A percentile compares a stretch with the other conserved stretches of the same genome.
Evolutionary conservation across 2,797 vertebrate species (phyloP).

Genomic region (Pagetopsis macropterus): DNA sequence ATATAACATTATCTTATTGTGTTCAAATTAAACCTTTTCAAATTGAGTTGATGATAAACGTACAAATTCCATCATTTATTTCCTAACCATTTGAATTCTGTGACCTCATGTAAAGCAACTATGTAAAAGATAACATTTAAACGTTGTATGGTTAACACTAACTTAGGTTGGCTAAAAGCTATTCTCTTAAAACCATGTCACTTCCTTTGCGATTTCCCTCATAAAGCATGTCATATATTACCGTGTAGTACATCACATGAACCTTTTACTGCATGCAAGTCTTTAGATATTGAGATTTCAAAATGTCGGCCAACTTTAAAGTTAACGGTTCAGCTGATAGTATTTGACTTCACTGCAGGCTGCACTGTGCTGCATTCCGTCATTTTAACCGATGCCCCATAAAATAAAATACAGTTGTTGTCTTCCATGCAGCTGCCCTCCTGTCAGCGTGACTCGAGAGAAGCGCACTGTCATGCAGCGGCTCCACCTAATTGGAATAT

Average conservation of each 20-base stretch:
- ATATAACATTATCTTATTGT: too few relatives aligned
- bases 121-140: too few relatives aligned
- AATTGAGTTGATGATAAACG: too few relatives aligned
- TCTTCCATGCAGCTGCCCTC: constrained; percentile 35
- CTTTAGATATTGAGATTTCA: constrained; percentile 35
- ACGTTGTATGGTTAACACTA: too few relatives aligned
- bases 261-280: background rate
- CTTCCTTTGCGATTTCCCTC: background rate
- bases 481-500: constrained; percentile 56
- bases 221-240: background rate
- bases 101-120: too few relatives aligned
- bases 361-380: constrained; percentile 32
- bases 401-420: constrained; percentile 50
- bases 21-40: too few relatives aligned
- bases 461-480: constrained; percentile 24
- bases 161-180: too few relatives aligned
- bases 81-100: too few relatives aligned
- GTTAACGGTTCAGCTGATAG: constrained; percentile 23
- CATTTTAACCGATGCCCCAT: constrained; percentile 41
- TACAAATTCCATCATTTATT: too few relatives aligned
- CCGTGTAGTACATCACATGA: background rate
- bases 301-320: constrained; percentile 18
- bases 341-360: constrained; percentile 20
- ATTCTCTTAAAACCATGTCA: background rate
- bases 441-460: constrained; percentile 40